Evolutionary conservation across 2,888 invertebrate species (phyloP).

Genomic region (Xiphydria camelus): DNA sequence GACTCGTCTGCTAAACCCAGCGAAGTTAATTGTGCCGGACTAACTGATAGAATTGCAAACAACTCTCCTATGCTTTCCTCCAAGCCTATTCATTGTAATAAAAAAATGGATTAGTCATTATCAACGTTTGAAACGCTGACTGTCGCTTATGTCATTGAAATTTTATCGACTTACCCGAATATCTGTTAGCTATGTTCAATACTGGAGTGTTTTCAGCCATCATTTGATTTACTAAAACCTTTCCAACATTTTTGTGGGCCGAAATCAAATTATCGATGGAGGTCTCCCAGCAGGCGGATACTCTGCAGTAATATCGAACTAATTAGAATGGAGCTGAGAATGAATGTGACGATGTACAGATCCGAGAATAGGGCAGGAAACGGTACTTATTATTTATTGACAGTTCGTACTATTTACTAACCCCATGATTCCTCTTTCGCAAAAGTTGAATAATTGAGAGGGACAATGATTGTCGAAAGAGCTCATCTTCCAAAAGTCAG

Average conservation of each 20-base stretch:
- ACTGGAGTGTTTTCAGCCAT: constrained; percentile 34
- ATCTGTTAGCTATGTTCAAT: constrained; percentile 44
- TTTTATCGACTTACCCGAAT: constrained; percentile 41
- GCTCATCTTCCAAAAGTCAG: constrained; percentile 45
- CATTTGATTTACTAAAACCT: constrained; percentile 42
- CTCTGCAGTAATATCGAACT: constrained; percentile 27
- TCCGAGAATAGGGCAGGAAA: no score
- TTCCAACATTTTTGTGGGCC: constrained; percentile 47
- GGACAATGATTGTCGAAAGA: constrained; percentile 42
- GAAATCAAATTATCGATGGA: constrained; percentile 42
- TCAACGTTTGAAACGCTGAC: background rate
- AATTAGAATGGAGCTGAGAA: no score
- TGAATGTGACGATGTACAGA: no score
- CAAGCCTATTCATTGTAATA: constrained; percentile 31
- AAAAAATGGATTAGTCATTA: background rate
- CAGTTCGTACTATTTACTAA: constrained; percentile 22
- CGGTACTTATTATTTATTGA: no score
- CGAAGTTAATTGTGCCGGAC: constrained; percentile 42
- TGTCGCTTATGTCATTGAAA: background rate
- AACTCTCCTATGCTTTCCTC: constrained; percentile 46
- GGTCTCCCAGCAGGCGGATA: constrained; percentile 46
- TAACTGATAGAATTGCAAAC: constrained; percentile 46
- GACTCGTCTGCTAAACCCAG: constrained; percentile 31
- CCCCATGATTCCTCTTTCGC: constrained; percentile 39
- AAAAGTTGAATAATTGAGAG: constrained; percentile 41